Evolutionary conservation across 1,140 invertebrate species (phyloP), one percentile per base, ranked within the genome.

Genomic region (Drosophila sproati): DNA sequence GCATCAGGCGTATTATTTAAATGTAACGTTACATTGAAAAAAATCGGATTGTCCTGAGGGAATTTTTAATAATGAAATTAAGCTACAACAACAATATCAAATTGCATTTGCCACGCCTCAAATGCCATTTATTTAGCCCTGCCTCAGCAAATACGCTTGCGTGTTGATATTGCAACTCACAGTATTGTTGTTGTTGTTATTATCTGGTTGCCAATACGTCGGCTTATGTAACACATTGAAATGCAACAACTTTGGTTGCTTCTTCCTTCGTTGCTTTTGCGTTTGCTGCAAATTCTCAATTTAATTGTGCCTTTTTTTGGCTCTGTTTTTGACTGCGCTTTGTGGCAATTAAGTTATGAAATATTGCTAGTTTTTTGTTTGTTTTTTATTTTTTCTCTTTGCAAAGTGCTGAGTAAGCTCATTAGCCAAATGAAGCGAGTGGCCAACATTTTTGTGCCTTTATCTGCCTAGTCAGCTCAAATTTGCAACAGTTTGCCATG

Each of bases 281-380:
- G 47, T 50, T 69, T 41, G 57, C 60, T 60, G 57, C 81, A 50
- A 64, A 64, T 63, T 64, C 61, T 57, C 50, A 47, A 32, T 62
- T 61, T 64, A 81, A 72, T 69, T 74, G 43, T 60, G 47, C 56
- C 59, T 66, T 82, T 12, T 61, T 60, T 63, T 68, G 56, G 57
- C 34, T 41, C 45, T 59, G 60, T 51, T 80, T 66, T 71, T 80
- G 48, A 73, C 78, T 51, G 62, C 68, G 54, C 67, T 68, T 59
- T 54, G 59, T 68, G 70, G 82, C 82, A 83, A 87, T 88, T 83
- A 83, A 80, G 67, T 87, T 87, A 87, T 88, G 82, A 87, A 87
- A 87, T 82, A 67, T 43, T 43, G 39, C 39, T 3, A 4, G 10
- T n/a, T 43, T 43, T 43, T 7, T 39, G 37, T n/a, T 10, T 5